phyloP scores from a whole-genome alignment of 2,797 vertebrate species.

The Gadopsis bispinosus region DNA sequence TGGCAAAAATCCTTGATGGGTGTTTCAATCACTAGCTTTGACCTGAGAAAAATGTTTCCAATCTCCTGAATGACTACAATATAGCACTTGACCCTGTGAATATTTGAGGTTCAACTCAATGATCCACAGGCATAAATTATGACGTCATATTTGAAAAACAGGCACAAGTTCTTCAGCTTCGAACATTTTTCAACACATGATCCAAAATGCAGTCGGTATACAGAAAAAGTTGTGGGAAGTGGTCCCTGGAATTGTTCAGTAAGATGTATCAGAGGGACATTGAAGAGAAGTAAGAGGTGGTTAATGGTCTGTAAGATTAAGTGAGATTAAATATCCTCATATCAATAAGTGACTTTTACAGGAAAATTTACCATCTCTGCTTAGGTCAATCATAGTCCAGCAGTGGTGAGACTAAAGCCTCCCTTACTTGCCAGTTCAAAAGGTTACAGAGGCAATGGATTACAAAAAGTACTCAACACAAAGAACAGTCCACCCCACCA shows the following conservation, averaged over 20 bases:
- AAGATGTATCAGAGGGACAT: slow-evolving; percentile 44
- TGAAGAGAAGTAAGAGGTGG: slow-evolving; percentile 48
- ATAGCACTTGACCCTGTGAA: slow-evolving; percentile 67
- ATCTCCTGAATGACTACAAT: slow-evolving; percentile 56
- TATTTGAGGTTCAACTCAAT: slow-evolving; percentile 49
- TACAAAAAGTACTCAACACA: slow-evolving; percentile 50
- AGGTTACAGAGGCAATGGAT: slow-evolving; percentile 52
- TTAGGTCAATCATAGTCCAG: slow-evolving; percentile 29
- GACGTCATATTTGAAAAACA: slow-evolving; percentile 90
- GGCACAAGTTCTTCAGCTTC: slow-evolving; percentile 91
- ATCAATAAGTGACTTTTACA: slow-evolving; percentile 52
- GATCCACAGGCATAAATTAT: slow-evolving; percentile 74
- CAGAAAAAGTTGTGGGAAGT: slow-evolving; percentile 69
- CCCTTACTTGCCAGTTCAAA: slow-evolving; percentile 38
- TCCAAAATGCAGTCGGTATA: slow-evolving; percentile 86
- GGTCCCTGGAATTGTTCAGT: slow-evolving; percentile 63
- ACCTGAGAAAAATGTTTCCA: slow-evolving; percentile 64
- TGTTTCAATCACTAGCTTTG: slow-evolving; percentile 50
- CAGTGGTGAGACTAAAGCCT: slow-evolving; percentile 17
- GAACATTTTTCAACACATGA: slow-evolving; percentile 95
- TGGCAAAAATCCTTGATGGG: slow-evolving; percentile 62
- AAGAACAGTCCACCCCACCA: slow-evolving; percentile 31
- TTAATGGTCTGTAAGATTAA: slow-evolving; percentile 54
- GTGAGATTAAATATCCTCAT: slow-evolving; percentile 56
- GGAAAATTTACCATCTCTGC: slow-evolving; percentile 34